These are phyloP conservation scores for Fringilla coelebs DNA, from an alignment of 2,797 vertebrate genomes.

Conservation along the genomic window DNA sequence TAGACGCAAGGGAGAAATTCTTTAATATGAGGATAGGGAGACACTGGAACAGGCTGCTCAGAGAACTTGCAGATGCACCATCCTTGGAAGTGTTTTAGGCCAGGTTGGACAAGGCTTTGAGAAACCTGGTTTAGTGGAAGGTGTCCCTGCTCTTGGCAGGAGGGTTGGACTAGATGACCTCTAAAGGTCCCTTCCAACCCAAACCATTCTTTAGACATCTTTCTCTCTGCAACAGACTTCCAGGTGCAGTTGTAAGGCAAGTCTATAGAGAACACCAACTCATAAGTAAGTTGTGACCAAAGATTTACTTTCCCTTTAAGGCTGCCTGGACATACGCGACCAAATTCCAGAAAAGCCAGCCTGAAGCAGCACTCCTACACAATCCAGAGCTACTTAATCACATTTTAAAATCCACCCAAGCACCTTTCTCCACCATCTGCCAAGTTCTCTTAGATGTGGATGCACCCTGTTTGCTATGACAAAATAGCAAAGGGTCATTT, in stretches of 20 bases:
- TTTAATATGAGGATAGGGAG: background rate
- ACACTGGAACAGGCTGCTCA: background rate
- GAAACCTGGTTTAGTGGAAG: background rate
- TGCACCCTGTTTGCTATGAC: background rate
- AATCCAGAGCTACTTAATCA: background rate
- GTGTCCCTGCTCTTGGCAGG: background rate
- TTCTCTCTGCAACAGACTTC: background rate
- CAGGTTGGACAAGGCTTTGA: background rate
- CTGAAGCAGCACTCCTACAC: background rate
- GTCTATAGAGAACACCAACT: background rate
- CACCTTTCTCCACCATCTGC: background rate
- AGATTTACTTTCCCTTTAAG: background rate
- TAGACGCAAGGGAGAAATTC: background rate
- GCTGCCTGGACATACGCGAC: background rate
- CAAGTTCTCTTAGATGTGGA: background rate
- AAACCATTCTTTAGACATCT: background rate
- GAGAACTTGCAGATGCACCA: background rate
- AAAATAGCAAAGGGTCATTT: background rate
- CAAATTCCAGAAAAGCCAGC: background rate
- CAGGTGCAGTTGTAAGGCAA: background rate
- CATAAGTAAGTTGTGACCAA: background rate
- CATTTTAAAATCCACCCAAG: background rate
- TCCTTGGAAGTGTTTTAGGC: background rate
- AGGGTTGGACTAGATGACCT: background rate
- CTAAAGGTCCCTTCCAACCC: background rate